Percentiles rank a stretch among this genome's conserved stretches.
Evolutionary conservation across 1,140 invertebrate genomes (phyloP).

Genomic region (Cylas formicarius): DNA sequence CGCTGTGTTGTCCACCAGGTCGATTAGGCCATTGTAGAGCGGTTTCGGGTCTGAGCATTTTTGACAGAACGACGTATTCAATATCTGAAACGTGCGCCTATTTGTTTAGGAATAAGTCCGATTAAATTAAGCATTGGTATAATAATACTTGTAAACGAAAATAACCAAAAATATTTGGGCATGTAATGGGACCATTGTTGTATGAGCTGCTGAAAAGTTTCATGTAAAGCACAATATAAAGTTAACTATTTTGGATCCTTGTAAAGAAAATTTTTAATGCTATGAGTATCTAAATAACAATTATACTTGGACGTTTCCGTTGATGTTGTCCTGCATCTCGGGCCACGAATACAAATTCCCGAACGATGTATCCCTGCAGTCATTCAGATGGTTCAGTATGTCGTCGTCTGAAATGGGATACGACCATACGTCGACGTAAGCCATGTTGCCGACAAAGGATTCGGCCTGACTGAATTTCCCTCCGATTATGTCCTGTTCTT

Average conservation of each 20-base stretch:
- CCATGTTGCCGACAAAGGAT: slow-evolving; percentile 56
- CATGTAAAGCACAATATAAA: slow-evolving; percentile 5
- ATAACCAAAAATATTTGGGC: too few species aligned
- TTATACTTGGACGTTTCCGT: slow-evolving; percentile 49
- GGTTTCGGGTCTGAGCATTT: slow-evolving; percentile 46
- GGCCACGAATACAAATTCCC: slow-evolving; percentile 56
- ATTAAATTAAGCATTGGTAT: too few species aligned
- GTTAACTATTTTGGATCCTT: background rate
- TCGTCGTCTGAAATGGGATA: slow-evolving; percentile 40
- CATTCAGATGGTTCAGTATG: slow-evolving; percentile 44
- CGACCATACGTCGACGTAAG: slow-evolving; percentile 58
- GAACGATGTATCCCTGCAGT: slow-evolving; percentile 48
- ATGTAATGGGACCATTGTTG: too few species aligned
- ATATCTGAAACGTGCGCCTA: slow-evolving; percentile 39
- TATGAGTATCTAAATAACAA: background rate
- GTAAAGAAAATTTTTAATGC: slow-evolving; percentile 1
- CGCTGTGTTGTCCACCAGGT: slow-evolving; percentile 34
- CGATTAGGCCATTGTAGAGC: slow-evolving; percentile 43
- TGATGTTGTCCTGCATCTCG: slow-evolving; percentile 48
- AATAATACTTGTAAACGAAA: too few species aligned
- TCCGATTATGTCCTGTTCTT: slow-evolving; percentile 60
- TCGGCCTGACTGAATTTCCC: slow-evolving; percentile 59
- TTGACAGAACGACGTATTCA: slow-evolving; percentile 45
- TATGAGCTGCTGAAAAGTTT: too few species aligned
- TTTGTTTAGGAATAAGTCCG: too few species aligned